A percentile compares a stretch with the other conserved stretches of the same genome.
Evolutionary conservation across 92 coral and sea anemone species (phyloP).

Genomic region (Muricea muricata): DNA sequence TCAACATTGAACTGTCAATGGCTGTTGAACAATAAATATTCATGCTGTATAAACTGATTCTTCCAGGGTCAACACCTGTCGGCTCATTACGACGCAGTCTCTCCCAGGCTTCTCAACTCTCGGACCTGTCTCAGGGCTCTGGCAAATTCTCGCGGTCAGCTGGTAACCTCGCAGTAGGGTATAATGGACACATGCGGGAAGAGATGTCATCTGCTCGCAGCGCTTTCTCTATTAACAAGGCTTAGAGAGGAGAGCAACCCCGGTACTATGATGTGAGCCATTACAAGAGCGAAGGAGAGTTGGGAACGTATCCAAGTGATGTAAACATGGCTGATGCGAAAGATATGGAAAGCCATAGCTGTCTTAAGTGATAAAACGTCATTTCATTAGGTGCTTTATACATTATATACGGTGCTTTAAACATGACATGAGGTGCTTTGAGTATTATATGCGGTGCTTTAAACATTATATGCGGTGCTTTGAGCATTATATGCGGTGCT

Average conservation of each 20-base stretch:
- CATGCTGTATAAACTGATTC: not conserved
- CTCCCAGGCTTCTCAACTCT: conserved; percentile 50
- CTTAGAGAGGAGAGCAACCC: conserved; percentile 17
- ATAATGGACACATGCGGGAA: conserved; percentile 57
- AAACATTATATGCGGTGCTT: too few species aligned
- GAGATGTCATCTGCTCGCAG: conserved; percentile 43
- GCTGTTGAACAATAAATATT: too few species aligned
- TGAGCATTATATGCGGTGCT: too few species aligned
- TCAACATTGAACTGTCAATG: too few species aligned
- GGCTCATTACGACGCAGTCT: conserved; percentile 45
- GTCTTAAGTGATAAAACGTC: too few species aligned
- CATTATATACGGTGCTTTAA: too few species aligned
- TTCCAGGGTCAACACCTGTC: conserved; percentile 33
- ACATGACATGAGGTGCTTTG: too few species aligned
- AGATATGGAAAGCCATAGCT: too few species aligned
- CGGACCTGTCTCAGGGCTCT: conserved; percentile 44
- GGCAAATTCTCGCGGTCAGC: conserved; percentile 79
- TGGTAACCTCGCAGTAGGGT: conserved; percentile 79
- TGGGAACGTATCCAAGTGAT: not conserved
- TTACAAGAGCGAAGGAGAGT: conserved; percentile 41
- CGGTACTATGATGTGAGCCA: conserved; percentile 47
- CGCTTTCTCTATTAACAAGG: conserved; percentile 25
- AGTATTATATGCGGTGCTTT: too few species aligned
- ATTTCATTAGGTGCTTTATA: too few species aligned
- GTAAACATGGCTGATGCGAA: conserved; percentile 38